A percentile compares a stretch with the other conserved stretches of the same genome.
These are phyloP conservation scores for Mystacides longicornis DNA, from an alignment of 2,888 invertebrate species.

Conservation along the genomic window DNA sequence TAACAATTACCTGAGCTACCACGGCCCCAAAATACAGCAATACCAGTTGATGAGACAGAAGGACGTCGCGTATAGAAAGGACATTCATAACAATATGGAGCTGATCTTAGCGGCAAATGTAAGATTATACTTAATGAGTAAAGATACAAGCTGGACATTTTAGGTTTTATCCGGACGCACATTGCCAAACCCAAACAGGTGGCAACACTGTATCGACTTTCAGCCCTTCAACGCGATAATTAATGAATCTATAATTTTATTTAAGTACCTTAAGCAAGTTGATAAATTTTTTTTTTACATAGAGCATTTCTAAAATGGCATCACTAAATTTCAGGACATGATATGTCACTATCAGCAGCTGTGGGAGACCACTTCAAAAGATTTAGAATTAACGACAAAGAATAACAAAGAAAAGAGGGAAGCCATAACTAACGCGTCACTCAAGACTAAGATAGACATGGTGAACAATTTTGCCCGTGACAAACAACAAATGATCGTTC, in stretches of 20 bases:
- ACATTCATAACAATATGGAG: constrained; percentile 39
- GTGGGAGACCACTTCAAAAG: constrained; percentile 40
- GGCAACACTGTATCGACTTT: too few species aligned
- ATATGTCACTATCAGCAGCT: constrained; percentile 45
- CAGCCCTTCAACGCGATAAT: too few species aligned
- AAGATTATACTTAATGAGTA: too few species aligned
- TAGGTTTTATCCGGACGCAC: too few species aligned
- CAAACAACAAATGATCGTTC: constrained; percentile 47
- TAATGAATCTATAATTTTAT: too few species aligned
- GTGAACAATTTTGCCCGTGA: constrained; percentile 45
- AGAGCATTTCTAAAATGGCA: too few species aligned
- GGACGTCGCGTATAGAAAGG: constrained; percentile 47
- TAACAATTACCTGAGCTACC: constrained; percentile 37
- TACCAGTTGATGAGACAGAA: constrained; percentile 40
- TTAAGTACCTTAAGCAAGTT: too few species aligned
- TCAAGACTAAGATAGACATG: constrained; percentile 48
- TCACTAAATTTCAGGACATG: constrained; percentile 37
- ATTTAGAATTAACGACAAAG: constrained; percentile 40
- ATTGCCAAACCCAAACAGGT: too few species aligned
- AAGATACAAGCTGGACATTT: too few species aligned
- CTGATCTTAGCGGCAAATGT: constrained; percentile 28
- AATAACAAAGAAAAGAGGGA: constrained; percentile 44
- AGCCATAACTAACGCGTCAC: constrained; percentile 41
- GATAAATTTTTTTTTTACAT: too few species aligned
- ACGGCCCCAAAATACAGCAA: constrained; percentile 43